phyloP scores from a whole-genome alignment of 1,140 invertebrate species.

The Lerema accius region DNA sequence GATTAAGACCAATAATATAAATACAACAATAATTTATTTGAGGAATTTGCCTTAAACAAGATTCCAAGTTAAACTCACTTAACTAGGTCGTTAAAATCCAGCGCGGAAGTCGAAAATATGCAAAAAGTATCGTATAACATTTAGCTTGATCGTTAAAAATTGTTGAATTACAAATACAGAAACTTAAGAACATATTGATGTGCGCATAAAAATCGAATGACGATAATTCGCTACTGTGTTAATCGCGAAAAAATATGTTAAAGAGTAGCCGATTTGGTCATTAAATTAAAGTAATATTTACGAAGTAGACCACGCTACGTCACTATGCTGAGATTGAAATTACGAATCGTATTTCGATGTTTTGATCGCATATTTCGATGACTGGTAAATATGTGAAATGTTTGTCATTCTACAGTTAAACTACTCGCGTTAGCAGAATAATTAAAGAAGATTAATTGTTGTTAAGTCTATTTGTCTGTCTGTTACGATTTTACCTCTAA shows the following conservation, averaged over 20 bases:
- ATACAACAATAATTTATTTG: no score
- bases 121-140: constrained; percentile 15
- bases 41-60: background rate
- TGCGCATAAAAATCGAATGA: constrained; percentile 16
- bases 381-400: constrained; percentile 4
- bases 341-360: background rate
- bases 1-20: no score
- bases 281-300: constrained; percentile 7
- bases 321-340: background rate
- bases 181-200: constrained; percentile 18
- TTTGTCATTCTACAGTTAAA: constrained; percentile 14
- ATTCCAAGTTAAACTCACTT: constrained; percentile 13
- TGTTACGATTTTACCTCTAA: no score
- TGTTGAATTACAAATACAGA: constrained; percentile 22
- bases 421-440: no score
- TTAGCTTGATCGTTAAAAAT: background rate
- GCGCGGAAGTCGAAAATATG: constrained; percentile 11
- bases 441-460: no score
- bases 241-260: constrained; percentile 16
- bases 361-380: background rate
- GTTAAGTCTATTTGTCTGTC: no score
- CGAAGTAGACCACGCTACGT: background rate
- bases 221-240: constrained; percentile 20
- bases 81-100: constrained; percentile 5
- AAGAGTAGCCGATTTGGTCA: constrained; percentile 18